Evolutionary conservation across 2,797 vertebrate species (phyloP), one percentile per base, ranked within the genome.

Genomic region (Onychomys arenicola): DNA sequence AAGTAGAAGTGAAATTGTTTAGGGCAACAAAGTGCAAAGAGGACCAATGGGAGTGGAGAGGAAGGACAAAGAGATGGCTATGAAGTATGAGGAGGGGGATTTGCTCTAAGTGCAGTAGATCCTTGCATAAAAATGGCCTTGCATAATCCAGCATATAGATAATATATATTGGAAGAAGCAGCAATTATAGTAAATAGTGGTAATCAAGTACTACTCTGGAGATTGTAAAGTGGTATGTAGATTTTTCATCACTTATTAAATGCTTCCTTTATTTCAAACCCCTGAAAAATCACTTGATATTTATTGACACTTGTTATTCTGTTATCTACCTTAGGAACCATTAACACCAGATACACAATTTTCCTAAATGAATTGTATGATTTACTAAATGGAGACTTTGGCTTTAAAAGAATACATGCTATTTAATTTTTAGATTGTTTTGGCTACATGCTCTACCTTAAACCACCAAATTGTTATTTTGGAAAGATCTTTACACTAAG

Each of bases 351-450:
- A 61, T 78, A 21, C 11, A 23, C 76, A 69, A 59, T 94, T 97
- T 92, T 92, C 17, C 0, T 43, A 89, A 91, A 43, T 43, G 3
- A 92, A 34, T 75, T 82, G 2, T 84, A 52, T 29, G 52, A 84
- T 87, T 94, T 40, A 52, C 32, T 71, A 40, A 92, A 49, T 90
- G 29, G 80, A 81, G 37, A 89, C 82, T 75, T 75, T 87, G 17
- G 6, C 43, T 93, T 94, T 69, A 37, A 46, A 57, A 71, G 23
- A 84, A 81, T 34, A 34, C 14, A 76, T 73, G 6, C 71, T 63
- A 77, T 81, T 90, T 82, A 46, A 78, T 73, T 81, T 84, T 94
- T 76, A 57, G 29, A 43, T 55, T 25, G 49, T 87, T 93, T 96
- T 89, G 27, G 46, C 14, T 65, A 5, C 7, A 59, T 65, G 4